Conservation (phyloP, 2,888 invertebrate genomes). For the Rhamnusium bicolor region DNA sequence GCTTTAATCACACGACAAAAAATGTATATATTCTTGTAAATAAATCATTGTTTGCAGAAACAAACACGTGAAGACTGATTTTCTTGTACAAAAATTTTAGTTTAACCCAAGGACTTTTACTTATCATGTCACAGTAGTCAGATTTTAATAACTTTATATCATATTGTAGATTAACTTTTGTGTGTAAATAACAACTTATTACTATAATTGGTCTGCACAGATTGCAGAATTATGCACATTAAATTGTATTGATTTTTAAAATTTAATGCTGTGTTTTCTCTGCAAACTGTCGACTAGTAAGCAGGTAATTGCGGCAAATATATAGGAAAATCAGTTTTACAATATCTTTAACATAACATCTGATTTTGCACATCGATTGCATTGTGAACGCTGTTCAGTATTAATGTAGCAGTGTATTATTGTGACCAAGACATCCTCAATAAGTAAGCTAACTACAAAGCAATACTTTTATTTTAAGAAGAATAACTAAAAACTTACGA, state of each 20-base stretch:
- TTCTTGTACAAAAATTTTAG: slow-evolving; percentile 65
- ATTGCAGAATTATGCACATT: not conserved
- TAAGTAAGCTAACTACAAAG: not conserved
- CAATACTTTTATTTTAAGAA: not conserved
- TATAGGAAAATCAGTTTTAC: slow-evolving; percentile 39
- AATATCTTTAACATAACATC: not conserved
- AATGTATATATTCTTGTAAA: slow-evolving; percentile 56
- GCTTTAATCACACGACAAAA: slow-evolving; percentile 21
- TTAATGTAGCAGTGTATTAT: slow-evolving; percentile 7
- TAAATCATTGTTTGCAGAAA: slow-evolving; percentile 55
- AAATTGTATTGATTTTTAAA: not conserved
- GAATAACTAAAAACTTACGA: not conserved
- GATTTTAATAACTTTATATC: slow-evolving; percentile 3
- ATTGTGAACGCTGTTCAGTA: slow-evolving; percentile 5
- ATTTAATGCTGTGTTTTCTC: not conserved
- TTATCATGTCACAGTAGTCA: slow-evolving; percentile 32
- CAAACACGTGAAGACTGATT: slow-evolving; percentile 70
- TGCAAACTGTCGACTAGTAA: slow-evolving; percentile 20
- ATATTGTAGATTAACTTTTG: slow-evolving; percentile 22
- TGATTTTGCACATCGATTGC: not conserved
- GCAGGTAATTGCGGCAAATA: slow-evolving; percentile 45
- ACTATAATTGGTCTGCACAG: not conserved
- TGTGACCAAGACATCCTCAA: slow-evolving; percentile 25
- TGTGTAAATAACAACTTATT: not conserved
- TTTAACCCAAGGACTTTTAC: slow-evolving; percentile 36